Evolutionary conservation across 2,888 invertebrate genomes (phyloP).

Genomic region (Sarcophaga caerulescens): DNA sequence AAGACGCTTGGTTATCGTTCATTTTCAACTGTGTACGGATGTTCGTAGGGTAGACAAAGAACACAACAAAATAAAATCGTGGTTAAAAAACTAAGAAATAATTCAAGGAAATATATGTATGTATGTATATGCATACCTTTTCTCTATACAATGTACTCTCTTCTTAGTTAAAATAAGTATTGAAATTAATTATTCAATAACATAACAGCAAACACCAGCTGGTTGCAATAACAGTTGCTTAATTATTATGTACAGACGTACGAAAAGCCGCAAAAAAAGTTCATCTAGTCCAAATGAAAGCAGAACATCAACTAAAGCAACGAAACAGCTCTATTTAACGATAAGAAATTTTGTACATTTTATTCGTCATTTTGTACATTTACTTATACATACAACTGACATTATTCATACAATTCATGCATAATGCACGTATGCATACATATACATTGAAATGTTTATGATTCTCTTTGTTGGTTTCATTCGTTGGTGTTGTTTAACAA

Average conservation of each 20-base stretch:
- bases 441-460: not conserved
- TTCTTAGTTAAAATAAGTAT: not conserved
- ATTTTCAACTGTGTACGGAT: not conserved
- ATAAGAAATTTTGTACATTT: slow-evolving; percentile 29
- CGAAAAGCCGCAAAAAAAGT: not conserved
- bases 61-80: no score
- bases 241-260: not conserved
- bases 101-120: not conserved
- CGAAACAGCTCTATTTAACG: slow-evolving; percentile 11
- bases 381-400: slow-evolving; percentile 35
- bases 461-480: no score
- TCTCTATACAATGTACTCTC: not conserved
- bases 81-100: not conserved
- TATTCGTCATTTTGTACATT: slow-evolving; percentile 46
- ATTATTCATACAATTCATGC: not conserved
- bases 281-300: slow-evolving; percentile 13
- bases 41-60: no score
- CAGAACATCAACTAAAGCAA: slow-evolving; percentile 27
- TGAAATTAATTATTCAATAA: slow-evolving; percentile 10
- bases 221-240: not conserved
- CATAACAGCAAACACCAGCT: not conserved
- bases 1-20: not conserved
- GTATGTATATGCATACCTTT: not conserved
- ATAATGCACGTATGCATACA: not conserved
- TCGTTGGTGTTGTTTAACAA: not conserved